A percentile compares a stretch with the other conserved stretches of the same genome.
These are phyloP conservation scores for Enteromius treurensis DNA, from an alignment of 2,797 vertebrate species.

Conservation along the genomic window DNA sequence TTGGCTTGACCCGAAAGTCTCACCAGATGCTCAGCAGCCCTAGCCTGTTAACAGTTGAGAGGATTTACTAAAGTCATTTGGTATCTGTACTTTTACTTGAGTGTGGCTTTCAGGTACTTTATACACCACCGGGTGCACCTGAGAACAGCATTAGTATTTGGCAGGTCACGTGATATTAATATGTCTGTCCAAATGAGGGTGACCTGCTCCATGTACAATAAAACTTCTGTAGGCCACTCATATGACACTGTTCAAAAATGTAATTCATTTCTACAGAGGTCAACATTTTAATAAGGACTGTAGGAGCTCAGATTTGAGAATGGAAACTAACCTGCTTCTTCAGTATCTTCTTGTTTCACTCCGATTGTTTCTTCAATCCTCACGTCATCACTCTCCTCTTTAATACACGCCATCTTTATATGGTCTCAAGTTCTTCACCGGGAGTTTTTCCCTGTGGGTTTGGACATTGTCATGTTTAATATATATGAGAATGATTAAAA, in stretches of 20 bases:
- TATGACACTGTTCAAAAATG: neutral
- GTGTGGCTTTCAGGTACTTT: too few relatives aligned
- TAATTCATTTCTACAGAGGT: neutral
- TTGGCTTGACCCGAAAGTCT: too few relatives aligned
- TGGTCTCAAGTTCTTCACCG: neutral
- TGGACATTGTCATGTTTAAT: too few relatives aligned
- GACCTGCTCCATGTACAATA: neutral
- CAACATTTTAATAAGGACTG: neutral
- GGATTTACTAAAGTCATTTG: too few relatives aligned
- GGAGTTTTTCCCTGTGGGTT: neutral
- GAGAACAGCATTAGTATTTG: neutral
- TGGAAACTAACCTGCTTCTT: constrained; percentile 2
- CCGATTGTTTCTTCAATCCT: neutral
- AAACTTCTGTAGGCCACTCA: too few relatives aligned
- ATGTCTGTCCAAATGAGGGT: neutral
- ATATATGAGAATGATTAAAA: too few relatives aligned
- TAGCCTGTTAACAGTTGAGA: too few relatives aligned
- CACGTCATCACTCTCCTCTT: neutral
- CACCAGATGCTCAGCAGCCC: too few relatives aligned
- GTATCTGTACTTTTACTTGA: too few relatives aligned
- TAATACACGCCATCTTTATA: neutral
- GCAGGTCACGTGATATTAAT: neutral
- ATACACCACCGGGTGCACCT: neutral
- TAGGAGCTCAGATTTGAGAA: neutral
- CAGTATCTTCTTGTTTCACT: neutral